Conservation (phyloP, 2,113 vertebrate genomes). For the Labrus mixtus region DNA sequence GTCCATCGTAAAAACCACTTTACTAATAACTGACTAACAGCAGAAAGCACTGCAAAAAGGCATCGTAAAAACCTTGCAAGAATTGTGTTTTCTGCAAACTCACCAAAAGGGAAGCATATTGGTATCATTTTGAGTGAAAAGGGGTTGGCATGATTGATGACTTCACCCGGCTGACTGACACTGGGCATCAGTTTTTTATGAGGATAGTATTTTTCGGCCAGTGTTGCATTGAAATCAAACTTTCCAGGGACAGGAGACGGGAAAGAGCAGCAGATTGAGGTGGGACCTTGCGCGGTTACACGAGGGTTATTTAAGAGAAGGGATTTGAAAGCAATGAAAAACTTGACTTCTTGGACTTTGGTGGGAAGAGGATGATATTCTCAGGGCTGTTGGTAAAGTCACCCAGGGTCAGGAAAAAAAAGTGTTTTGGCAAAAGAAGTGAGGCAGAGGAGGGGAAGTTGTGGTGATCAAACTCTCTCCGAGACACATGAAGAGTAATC, state of each 20-base stretch:
- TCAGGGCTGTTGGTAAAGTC: constrained; percentile 19
- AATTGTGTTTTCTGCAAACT: not conserved
- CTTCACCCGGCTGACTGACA: constrained; percentile 17
- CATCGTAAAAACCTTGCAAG: not conserved
- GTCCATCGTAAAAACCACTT: not conserved
- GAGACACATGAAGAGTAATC: not conserved
- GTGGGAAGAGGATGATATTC: constrained; percentile 24
- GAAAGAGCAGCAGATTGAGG: constrained; percentile 31
- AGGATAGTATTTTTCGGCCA: constrained; percentile 36
- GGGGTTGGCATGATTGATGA: not conserved
- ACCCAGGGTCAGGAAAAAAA: constrained; percentile 1
- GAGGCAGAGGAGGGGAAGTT: not conserved
- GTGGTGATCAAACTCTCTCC: not conserved
- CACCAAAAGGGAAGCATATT: not conserved
- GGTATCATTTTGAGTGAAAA: not conserved
- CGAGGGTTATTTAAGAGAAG: constrained; percentile 41
- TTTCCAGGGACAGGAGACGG: constrained; percentile 38
- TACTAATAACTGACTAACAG: not conserved
- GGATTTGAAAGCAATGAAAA: constrained; percentile 41
- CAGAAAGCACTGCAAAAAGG: not conserved
- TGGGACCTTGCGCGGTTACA: constrained; percentile 30
- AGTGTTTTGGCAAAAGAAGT: not conserved
- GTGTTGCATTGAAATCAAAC: constrained; percentile 7
- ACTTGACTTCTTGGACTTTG: constrained; percentile 28
- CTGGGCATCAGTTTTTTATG: constrained; percentile 35